Evolutionary conservation across 2,113 vertebrate species (phyloP).

Genomic region (Pomatostomus ruficeps): DNA sequence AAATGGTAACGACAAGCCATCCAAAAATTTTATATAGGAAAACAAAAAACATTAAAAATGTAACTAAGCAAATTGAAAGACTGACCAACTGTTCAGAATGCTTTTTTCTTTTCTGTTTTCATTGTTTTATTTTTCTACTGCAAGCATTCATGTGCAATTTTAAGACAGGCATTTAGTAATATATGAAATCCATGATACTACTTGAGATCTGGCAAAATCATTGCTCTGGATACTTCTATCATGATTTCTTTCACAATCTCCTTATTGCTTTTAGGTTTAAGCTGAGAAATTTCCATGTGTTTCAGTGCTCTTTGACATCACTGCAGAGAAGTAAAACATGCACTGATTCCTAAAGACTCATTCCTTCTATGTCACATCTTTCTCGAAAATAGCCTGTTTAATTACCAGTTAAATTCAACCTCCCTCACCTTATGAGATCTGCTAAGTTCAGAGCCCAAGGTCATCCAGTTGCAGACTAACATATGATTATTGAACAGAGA

Average conservation of each 20-base stretch:
- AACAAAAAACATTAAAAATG: not conserved
- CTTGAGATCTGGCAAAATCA: not conserved
- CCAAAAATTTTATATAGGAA: not conserved
- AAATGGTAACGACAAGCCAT: not conserved
- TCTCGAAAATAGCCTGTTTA: not conserved
- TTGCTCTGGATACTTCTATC: not conserved
- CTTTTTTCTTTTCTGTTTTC: not conserved
- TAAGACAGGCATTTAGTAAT: not conserved
- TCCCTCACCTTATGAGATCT: not conserved
- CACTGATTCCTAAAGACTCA: not conserved
- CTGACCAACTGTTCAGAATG: not conserved
- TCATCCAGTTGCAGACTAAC: not conserved
- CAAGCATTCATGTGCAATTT: not conserved
- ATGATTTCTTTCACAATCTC: not conserved
- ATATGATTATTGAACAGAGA: not conserved
- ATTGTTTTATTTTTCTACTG: not conserved
- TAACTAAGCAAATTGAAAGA: not conserved
- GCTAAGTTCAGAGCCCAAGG: not conserved
- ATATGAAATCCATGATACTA: not conserved
- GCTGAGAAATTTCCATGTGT: not conserved
- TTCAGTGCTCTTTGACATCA: not conserved
- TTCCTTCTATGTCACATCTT: not conserved
- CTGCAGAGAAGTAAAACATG: not conserved
- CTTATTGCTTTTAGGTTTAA: not conserved
- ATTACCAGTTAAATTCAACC: not conserved